Conservation (phyloP, 92 coral and sea anemone species). For the Ricordea florida region DNA sequence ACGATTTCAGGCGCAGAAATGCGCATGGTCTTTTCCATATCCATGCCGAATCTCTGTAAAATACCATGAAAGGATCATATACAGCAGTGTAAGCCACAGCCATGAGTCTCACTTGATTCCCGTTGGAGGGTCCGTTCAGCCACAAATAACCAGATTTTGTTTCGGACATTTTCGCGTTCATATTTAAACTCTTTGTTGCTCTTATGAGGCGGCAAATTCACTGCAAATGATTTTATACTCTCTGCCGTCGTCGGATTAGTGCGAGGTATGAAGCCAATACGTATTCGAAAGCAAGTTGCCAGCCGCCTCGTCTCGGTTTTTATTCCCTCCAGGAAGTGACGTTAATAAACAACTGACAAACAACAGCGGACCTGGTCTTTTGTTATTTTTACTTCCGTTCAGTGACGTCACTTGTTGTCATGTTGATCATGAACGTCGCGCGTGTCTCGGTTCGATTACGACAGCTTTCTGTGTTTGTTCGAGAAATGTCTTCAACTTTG, state of each 20-base stretch:
- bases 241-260: neutral
- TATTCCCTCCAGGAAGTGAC: slow-evolving; percentile 29
- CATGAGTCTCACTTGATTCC: slow-evolving; percentile 46
- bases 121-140: slow-evolving; percentile 36
- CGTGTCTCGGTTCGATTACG: too few relatives aligned
- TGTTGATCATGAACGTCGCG: neutral
- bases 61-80: slow-evolving; percentile 84
- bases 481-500: too few relatives aligned
- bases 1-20: slow-evolving; percentile 69
- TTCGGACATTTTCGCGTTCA: slow-evolving; percentile 65
- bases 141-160: slow-evolving; percentile 75
- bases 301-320: neutral
- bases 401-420: slow-evolving; percentile 14
- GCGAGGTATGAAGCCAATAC: neutral
- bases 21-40: slow-evolving; percentile 86
- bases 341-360: neutral
- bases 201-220: neutral
- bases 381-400: neutral
- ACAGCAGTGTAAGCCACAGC: slow-evolving; percentile 76
- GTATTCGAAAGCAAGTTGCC: neutral
- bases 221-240: neutral
- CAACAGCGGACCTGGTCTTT: neutral
- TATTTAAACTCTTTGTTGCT: slow-evolving; percentile 12
- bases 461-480: too few relatives aligned
- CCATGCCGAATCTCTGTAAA: slow-evolving; percentile 67